A percentile compares a stretch with the other conserved stretches of the same genome.
Evolutionary conservation across 2,888 invertebrate genomes (phyloP).

Genomic region (Acrobasis repandana): DNA sequence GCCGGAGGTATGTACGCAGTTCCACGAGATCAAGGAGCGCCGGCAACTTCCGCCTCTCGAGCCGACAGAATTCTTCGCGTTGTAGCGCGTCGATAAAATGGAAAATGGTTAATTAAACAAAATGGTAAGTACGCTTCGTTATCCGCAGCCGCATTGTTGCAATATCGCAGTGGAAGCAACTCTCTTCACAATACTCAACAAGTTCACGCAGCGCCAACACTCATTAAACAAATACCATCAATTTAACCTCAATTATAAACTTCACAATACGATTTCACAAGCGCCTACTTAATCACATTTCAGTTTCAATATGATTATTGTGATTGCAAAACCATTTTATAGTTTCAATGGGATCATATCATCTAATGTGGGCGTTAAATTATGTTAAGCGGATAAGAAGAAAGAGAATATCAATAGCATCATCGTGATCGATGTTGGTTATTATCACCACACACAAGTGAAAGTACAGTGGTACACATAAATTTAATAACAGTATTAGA

Average conservation of each 20-base stretch:
- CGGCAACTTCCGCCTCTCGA: conserved; percentile 69
- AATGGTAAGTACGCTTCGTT: conserved; percentile 35
- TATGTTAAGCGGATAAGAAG: conserved; percentile 53
- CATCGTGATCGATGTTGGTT: conserved; percentile 66
- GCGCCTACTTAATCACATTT: conserved; percentile 1
- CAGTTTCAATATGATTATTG: conserved; percentile 23
- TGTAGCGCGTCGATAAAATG: conserved; percentile 45
- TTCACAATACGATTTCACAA: neutral
- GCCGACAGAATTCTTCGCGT: conserved; percentile 52
- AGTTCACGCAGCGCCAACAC: conserved; percentile 4
- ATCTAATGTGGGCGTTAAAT: conserved; percentile 53
- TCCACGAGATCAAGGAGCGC: conserved; percentile 71
- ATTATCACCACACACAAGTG: conserved; percentile 66
- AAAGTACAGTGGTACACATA: conserved; percentile 72
- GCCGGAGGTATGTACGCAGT: conserved; percentile 34
- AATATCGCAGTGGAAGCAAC: conserved; percentile 25
- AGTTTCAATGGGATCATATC: conserved; percentile 2
- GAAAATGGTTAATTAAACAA: conserved; percentile 43
- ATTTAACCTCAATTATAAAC: neutral
- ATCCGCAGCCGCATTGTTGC: conserved; percentile 47
- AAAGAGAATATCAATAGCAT: conserved; percentile 56
- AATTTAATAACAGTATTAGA: conserved; percentile 79
- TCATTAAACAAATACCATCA: neutral
- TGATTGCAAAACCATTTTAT: conserved; percentile 42
- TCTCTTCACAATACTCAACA: conserved; percentile 15